phyloP scores from a whole-genome alignment of 2,797 vertebrate species.

The Danio aesculapii region DNA sequence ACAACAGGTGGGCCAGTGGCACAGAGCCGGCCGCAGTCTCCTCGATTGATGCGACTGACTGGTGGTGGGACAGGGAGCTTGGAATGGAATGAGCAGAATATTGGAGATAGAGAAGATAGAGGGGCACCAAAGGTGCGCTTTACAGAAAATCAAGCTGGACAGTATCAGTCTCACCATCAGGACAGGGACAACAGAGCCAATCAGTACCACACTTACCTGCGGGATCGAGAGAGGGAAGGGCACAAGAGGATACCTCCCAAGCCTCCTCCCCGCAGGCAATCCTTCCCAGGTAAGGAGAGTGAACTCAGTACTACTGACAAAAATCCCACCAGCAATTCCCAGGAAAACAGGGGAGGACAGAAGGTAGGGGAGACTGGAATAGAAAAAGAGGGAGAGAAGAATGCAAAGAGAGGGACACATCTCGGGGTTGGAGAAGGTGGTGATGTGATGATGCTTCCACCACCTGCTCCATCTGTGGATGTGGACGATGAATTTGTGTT shows the following conservation, averaged over 20 bases:
- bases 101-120: slow-evolving; percentile 61
- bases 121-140: slow-evolving; percentile 81
- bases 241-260: slow-evolving; percentile 79
- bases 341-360: slow-evolving; percentile 42
- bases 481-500: slow-evolving; percentile 92
- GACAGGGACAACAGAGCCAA: slow-evolving; percentile 70
- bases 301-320: slow-evolving; percentile 40
- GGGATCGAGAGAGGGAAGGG: slow-evolving; percentile 68
- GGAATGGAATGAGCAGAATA: slow-evolving; percentile 54
- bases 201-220: slow-evolving; percentile 50
- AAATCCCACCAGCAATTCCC: slow-evolving; percentile 66
- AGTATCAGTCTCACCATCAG: slow-evolving; percentile 55
- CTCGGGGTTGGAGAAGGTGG: slow-evolving; percentile 66
- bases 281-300: slow-evolving; percentile 79
- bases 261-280: slow-evolving; percentile 77
- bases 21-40: slow-evolving; percentile 79
- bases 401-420: slow-evolving; percentile 27
- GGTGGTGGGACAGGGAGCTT: slow-evolving; percentile 71
- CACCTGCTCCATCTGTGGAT: slow-evolving; percentile 91
- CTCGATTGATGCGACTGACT: slow-evolving; percentile 76
- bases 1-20: slow-evolving; percentile 73
- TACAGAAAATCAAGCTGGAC: slow-evolving; percentile 75
- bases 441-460: slow-evolving; percentile 87
- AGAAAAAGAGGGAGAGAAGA: slow-evolving; percentile 53
- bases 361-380: slow-evolving; percentile 52